Percentiles rank a stretch among this genome's conserved stretches.
Conservation (phyloP, 1,140 invertebrate genomes). For the Zaprionus davidi region DNA sequence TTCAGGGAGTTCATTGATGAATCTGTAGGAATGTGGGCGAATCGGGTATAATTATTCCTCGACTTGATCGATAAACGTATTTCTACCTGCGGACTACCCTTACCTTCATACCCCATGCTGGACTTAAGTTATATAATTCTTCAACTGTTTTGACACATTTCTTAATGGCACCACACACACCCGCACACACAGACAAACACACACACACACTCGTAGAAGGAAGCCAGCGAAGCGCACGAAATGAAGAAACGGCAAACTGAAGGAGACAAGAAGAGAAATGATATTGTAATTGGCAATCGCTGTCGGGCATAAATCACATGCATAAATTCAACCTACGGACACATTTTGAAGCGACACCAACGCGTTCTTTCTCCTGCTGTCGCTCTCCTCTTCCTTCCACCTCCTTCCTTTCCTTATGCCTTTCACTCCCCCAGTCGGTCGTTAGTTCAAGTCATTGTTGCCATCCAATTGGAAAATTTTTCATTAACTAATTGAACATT, state of each 20-base stretch:
- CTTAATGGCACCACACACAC: slow-evolving; percentile 70
- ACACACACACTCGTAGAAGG: background rate
- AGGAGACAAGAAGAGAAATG: slow-evolving; percentile 75
- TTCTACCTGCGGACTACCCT: slow-evolving; percentile 16
- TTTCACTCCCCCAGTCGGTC: slow-evolving; percentile 36
- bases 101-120: slow-evolving; percentile 24
- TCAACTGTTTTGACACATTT: slow-evolving; percentile 80
- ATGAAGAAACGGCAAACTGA: slow-evolving; percentile 47
- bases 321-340: slow-evolving; percentile 76
- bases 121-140: slow-evolving; percentile 71
- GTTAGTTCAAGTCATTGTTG: slow-evolving; percentile 75
- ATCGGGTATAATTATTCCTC: background rate
- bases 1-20: background rate
- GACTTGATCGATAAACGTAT: slow-evolving; percentile 1
- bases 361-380: slow-evolving; percentile 16
- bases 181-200: slow-evolving; percentile 25
- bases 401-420: background rate
- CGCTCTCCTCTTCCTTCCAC: background rate
- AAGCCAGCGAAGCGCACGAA: slow-evolving; percentile 34
- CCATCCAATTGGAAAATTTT: slow-evolving; percentile 78
- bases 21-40: background rate
- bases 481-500: slow-evolving; percentile 83
- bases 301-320: slow-evolving; percentile 80
- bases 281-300: slow-evolving; percentile 82
- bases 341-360: slow-evolving; percentile 61